These are phyloP conservation scores for Seira ritae DNA, from an alignment of 2,888 invertebrate genomes.

Conservation along the genomic window DNA sequence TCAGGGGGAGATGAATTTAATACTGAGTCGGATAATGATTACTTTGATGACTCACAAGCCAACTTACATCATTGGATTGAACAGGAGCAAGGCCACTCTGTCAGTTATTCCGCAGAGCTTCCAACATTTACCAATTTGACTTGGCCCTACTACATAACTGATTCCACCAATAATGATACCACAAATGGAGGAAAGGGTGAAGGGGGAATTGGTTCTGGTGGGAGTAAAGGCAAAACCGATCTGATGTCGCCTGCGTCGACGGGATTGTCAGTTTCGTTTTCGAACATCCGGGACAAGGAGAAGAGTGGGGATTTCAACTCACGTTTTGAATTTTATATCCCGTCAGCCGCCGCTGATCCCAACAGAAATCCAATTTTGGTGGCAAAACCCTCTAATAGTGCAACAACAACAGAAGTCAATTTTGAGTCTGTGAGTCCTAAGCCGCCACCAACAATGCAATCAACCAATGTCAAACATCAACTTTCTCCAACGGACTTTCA, in stretches of 20 bases:
- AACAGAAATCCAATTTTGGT: conserved; percentile 48
- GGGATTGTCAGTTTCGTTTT: conserved; percentile 32
- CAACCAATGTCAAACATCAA: background rate
- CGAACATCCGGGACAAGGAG: conserved; percentile 25
- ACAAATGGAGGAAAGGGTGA: background rate
- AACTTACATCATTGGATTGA: conserved; percentile 57
- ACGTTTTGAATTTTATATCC: conserved; percentile 50
- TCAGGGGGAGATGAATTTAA: background rate
- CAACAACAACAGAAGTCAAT: conserved; percentile 31
- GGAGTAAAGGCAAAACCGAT: background rate
- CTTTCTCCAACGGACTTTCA: background rate
- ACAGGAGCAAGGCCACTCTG: conserved; percentile 43
- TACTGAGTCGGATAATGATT: conserved; percentile 31
- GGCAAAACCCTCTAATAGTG: conserved; percentile 36
- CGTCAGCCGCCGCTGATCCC: conserved; percentile 53
- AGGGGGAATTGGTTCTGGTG: background rate
- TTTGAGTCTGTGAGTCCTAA: conserved; percentile 16
- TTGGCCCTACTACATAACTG: conserved; percentile 46
- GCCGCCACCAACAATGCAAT: conserved; percentile 17
- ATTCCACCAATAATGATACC: background rate
- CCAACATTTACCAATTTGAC: conserved; percentile 49
- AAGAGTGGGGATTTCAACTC: conserved; percentile 17
- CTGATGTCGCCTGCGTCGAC: conserved; percentile 17
- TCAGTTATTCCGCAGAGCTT: conserved; percentile 37
- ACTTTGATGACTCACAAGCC: conserved; percentile 42